phyloP scores from a whole-genome alignment of 2,113 vertebrate species.

The human (Homo sapiens) region GRCh38 chr1:3305501-3306000 shows the following conservation, averaged over 20 bases:
- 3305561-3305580: not conserved
- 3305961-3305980: rapidly evolving
- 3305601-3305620: not conserved
- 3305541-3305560: not conserved
- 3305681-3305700: rapidly evolving
- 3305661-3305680: rapidly evolving
- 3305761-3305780: rapidly evolving
- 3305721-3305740: rapidly evolving
- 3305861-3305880: too few relatives aligned
- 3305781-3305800: rapidly evolving
- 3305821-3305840: not conserved
- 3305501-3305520: rapidly evolving
- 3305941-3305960: rapidly evolving
- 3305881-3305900: rapidly evolving
- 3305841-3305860: rapidly evolving
- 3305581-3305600: rapidly evolving
- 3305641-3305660: too few relatives aligned
- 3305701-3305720: rapidly evolving
- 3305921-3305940: rapidly evolving
- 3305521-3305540: rapidly evolving
- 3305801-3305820: not conserved
- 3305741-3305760: rapidly evolving
- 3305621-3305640: not conserved
- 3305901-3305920: rapidly evolving
- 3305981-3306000: not conserved